Percentiles rank a stretch among this genome's conserved stretches.
These are phyloP conservation scores for Athalia circularis DNA, from an alignment of 2,888 invertebrate species.

Conservation along the genomic window DNA sequence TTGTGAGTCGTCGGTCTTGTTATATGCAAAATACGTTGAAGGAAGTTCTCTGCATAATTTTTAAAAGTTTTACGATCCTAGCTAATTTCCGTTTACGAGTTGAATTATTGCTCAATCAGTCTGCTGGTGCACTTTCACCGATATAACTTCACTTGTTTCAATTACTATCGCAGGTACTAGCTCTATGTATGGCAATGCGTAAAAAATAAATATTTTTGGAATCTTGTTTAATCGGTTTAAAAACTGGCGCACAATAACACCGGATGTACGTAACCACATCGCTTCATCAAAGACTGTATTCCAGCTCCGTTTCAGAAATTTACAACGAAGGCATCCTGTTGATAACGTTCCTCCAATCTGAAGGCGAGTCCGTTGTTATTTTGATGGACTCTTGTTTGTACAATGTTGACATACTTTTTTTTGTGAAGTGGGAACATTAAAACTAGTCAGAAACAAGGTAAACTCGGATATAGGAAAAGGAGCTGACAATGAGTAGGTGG, in stretches of 20 bases:
- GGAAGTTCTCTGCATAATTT: constrained; percentile 13
- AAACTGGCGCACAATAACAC: neutral
- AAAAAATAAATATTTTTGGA: neutral
- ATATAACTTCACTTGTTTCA: constrained; percentile 47
- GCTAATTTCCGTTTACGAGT: constrained; percentile 35
- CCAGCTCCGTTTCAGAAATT: too few species aligned
- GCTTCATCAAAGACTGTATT: neutral
- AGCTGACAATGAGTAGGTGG: neutral
- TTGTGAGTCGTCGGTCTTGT: neutral
- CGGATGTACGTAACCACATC: neutral
- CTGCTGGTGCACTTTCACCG: constrained; percentile 61
- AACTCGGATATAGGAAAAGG: neutral
- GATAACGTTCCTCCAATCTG: neutral
- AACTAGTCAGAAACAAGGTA: neutral
- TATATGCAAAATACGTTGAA: constrained; percentile 8
- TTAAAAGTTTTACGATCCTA: constrained; percentile 7
- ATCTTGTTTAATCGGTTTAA: constrained; percentile 12
- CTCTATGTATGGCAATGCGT: too few species aligned
- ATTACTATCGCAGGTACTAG: constrained; percentile 16
- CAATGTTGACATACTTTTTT: neutral
- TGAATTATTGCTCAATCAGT: constrained; percentile 59
- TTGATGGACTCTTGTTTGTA: constrained; percentile 8
- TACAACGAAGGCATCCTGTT: too few species aligned
- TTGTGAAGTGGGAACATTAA: constrained; percentile 6
- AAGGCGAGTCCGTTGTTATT: neutral